These are phyloP conservation scores for Globodera ellingtonae DNA, from an alignment of 1,140 invertebrate species.

Conservation along the genomic window DNA sequence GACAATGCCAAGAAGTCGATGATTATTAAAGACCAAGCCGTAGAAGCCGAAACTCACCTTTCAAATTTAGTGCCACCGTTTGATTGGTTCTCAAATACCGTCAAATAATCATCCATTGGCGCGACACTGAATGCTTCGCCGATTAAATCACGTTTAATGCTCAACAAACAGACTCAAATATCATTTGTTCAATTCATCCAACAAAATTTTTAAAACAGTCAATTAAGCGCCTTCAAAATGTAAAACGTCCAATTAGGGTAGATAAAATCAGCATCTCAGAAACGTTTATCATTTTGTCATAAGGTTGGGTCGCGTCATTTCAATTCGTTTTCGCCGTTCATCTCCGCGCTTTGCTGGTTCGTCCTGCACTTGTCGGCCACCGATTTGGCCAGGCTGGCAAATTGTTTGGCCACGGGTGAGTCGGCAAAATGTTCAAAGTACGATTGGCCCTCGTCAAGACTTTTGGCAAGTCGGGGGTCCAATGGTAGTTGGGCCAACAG, in stretches of 20 bases:
- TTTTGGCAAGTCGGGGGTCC: conserved; percentile 52
- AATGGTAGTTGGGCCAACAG: conserved; percentile 58
- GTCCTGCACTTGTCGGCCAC: conserved; percentile 42
- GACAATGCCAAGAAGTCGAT: neutral
- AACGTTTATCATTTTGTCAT: too few relatives aligned
- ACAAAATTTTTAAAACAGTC: too few relatives aligned
- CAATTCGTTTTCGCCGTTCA: neutral
- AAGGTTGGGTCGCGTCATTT: neutral
- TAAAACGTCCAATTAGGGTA: too few relatives aligned
- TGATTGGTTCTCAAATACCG: neutral
- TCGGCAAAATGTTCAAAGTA: conserved; percentile 58
- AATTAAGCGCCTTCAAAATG: too few relatives aligned
- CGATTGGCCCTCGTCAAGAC: conserved; percentile 57
- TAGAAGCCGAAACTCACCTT: neutral
- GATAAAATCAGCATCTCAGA: too few relatives aligned
- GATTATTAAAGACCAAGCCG: too few relatives aligned
- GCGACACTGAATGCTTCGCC: neutral
- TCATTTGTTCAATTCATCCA: too few relatives aligned
- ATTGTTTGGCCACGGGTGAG: conserved; percentile 46
- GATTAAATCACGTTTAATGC: neutral
- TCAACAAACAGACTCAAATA: too few relatives aligned
- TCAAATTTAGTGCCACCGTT: neutral
- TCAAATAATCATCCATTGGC: conserved; percentile 3
- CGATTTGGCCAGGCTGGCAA: conserved; percentile 48
- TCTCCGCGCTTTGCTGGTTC: conserved; percentile 4